Evolutionary conservation across 2,888 invertebrate species (phyloP).

Genomic region (Mycalesis mineus): DNA sequence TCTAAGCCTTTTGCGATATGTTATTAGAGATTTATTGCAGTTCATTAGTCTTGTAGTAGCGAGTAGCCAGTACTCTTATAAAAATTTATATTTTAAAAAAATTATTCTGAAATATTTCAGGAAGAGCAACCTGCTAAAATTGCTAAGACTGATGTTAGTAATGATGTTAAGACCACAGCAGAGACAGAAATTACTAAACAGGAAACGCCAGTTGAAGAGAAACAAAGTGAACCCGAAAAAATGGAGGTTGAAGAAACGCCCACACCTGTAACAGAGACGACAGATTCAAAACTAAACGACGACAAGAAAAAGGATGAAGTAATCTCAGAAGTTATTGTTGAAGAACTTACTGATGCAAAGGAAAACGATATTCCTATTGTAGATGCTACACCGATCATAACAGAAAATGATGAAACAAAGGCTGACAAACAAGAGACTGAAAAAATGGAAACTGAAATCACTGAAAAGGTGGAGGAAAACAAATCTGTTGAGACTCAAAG

Average conservation of each 20-base stretch:
- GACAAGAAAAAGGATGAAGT: slow-evolving; percentile 29
- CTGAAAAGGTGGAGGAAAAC: slow-evolving; percentile 34
- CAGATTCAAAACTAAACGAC: slow-evolving; percentile 19
- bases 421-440: slow-evolving; percentile 51
- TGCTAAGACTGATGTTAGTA: slow-evolving; percentile 67
- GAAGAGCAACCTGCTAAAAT: slow-evolving; percentile 73
- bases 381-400: slow-evolving; percentile 45
- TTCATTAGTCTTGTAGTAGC: no score
- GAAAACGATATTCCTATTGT: slow-evolving; percentile 42
- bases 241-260: slow-evolving; percentile 51
- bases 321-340: slow-evolving; percentile 26
- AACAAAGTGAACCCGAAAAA: slow-evolving; percentile 41
- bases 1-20: no score
- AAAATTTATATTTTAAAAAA: no score
- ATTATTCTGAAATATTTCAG: slow-evolving; percentile 41
- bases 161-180: slow-evolving; percentile 46
- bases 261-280: slow-evolving; percentile 21
- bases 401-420: slow-evolving; percentile 40
- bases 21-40: no score
- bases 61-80: no score
- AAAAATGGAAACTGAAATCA: slow-evolving; percentile 41
- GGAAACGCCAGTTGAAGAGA: slow-evolving; percentile 19
- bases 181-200: slow-evolving; percentile 33
- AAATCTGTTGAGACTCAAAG: slow-evolving; percentile 24
- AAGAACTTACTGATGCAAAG: slow-evolving; percentile 40